Conservation (phyloP, 2,888 invertebrate genomes). For the Brenthis ino region DNA sequence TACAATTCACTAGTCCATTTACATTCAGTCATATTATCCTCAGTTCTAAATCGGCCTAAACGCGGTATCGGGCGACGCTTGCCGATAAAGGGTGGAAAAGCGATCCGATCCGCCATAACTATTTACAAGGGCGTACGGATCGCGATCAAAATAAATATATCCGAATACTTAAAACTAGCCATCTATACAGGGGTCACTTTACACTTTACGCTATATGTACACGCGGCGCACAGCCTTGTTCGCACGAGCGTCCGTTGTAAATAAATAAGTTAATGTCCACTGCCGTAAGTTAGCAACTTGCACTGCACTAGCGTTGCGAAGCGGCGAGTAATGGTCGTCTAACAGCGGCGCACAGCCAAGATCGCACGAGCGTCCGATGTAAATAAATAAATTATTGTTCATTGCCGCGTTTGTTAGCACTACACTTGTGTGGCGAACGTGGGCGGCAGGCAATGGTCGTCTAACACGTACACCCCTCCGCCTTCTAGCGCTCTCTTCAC, state of each 20-base stretch:
- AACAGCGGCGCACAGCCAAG: conserved; percentile 77
- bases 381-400: conserved; percentile 69
- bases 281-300: conserved; percentile 46
- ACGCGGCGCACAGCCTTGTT: conserved; percentile 80
- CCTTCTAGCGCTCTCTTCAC: conserved; percentile 87
- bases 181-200: conserved; percentile 80
- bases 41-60: conserved; percentile 9
- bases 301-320: conserved; percentile 90
- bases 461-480: conserved; percentile 87
- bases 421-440: conserved; percentile 91
- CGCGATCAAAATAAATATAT: conserved; percentile 78
- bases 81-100: conserved; percentile 64
- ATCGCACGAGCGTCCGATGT: conserved; percentile 77
- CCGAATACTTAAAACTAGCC: conserved; percentile 76
- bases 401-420: conserved; percentile 62
- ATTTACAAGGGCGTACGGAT: conserved; percentile 75
- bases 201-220: conserved; percentile 80
- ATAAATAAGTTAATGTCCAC: conserved; percentile 70
- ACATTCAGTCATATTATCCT: conserved; percentile 22
- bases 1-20: conserved; percentile 23
- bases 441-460: conserved; percentile 88
- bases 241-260: conserved; percentile 77
- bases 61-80: conserved; percentile 55
- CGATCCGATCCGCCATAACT: conserved; percentile 69
- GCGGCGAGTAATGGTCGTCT: conserved; percentile 89